Conservation (phyloP, 2,888 invertebrate species). For the Drosophila monieri region DNA sequence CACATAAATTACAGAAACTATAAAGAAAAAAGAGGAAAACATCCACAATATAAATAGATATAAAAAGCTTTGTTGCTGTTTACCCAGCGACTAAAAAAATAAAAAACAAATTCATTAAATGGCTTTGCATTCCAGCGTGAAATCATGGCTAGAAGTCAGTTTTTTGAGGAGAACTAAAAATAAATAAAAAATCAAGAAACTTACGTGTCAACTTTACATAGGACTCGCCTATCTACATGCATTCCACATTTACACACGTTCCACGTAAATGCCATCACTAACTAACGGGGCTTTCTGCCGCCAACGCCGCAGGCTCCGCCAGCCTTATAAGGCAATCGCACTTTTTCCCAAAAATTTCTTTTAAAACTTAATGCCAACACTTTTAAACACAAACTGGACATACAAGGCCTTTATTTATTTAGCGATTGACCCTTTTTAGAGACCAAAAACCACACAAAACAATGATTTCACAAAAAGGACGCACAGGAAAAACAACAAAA, state of each 20-base stretch:
- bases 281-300: too few species aligned
- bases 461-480: background rate
- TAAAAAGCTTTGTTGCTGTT: constrained; percentile 9
- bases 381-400: background rate
- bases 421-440: background rate
- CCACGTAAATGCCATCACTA: too few species aligned
- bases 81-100: constrained; percentile 9
- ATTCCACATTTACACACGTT: too few species aligned
- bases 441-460: background rate
- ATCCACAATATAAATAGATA: constrained; percentile 8
- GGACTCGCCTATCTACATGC: too few species aligned
- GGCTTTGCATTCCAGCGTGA: background rate
- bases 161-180: too few species aligned
- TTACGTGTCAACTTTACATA: too few species aligned
- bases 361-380: background rate
- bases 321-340: too few species aligned
- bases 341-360: background rate
- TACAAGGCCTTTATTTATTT: background rate
- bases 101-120: constrained; percentile 6
- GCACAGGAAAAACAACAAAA: background rate
- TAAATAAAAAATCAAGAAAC: too few species aligned
- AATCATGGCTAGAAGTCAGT: background rate
- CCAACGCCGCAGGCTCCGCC: too few species aligned
- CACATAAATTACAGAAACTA: constrained; percentile 25
- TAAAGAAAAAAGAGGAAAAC: constrained; percentile 7